phyloP scores from a whole-genome alignment of 1,140 invertebrate species.

The Hylyphantes graminicola region DNA sequence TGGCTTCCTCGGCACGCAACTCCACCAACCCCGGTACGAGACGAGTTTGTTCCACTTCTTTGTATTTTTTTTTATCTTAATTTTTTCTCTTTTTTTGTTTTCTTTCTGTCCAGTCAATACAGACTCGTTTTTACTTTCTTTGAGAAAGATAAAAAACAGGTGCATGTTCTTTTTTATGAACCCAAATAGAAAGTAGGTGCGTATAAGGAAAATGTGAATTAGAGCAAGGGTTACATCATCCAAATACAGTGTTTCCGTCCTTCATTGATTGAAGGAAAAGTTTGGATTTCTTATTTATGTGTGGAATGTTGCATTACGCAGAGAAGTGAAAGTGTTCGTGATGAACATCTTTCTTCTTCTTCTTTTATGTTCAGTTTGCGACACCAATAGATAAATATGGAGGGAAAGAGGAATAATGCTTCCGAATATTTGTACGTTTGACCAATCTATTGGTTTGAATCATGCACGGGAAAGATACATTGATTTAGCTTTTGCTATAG shows the following conservation, averaged over 20 bases:
- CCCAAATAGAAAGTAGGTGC: slow-evolving; percentile 38
- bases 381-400: too few species aligned
- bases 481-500: too few species aligned
- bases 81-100: too few species aligned
- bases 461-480: too few species aligned
- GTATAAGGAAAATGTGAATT: slow-evolving; percentile 20
- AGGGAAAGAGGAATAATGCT: too few species aligned
- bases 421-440: too few species aligned
- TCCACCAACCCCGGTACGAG: not conserved
- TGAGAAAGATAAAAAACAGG: not conserved
- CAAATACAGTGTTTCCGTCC: slow-evolving; percentile 25
- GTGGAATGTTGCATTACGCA: not conserved
- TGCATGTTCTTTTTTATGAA: slow-evolving; percentile 5
- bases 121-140: slow-evolving; percentile 42
- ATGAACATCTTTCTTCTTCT: too few species aligned
- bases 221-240: slow-evolving; percentile 22
- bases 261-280: slow-evolving; percentile 13
- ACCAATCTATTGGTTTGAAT: too few species aligned
- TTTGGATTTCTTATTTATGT: slow-evolving; percentile 9
- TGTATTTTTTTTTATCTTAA: slow-evolving; percentile 14
- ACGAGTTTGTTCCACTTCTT: not conserved
- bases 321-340: slow-evolving; percentile 30
- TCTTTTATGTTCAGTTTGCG: too few species aligned
- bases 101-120: not conserved
- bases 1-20: not conserved